These are phyloP conservation scores for Ormyrus thymus DNA, from an alignment of 2,888 invertebrate genomes.

Conservation along the genomic window DNA sequence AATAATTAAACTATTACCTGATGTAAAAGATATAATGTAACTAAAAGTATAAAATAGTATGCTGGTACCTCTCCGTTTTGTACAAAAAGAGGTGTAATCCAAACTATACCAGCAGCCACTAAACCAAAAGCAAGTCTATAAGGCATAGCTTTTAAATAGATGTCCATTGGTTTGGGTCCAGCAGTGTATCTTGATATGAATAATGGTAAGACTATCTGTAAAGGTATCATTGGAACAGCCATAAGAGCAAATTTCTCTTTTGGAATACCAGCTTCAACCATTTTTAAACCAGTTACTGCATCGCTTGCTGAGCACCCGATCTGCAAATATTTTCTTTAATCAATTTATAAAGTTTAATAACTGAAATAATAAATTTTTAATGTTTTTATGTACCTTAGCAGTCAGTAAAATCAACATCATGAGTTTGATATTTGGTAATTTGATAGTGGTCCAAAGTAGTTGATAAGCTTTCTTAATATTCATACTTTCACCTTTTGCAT, in stretches of 20 bases:
- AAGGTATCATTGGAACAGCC: constrained; percentile 93
- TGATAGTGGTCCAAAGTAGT: constrained; percentile 87
- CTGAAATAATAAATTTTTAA: neutral
- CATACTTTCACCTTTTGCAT: constrained; percentile 71
- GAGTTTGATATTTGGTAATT: constrained; percentile 87
- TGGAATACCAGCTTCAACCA: constrained; percentile 97
- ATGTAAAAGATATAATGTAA: constrained; percentile 90
- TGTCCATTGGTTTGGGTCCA: constrained; percentile 91
- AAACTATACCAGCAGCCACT: constrained; percentile 89
- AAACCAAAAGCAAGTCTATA: constrained; percentile 90
- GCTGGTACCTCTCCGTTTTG: constrained; percentile 80
- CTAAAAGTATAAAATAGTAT: constrained; percentile 85
- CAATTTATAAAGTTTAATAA: neutral
- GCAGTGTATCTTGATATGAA: constrained; percentile 89
- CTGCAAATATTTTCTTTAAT: constrained; percentile 76
- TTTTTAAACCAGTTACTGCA: constrained; percentile 93
- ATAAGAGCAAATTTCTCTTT: constrained; percentile 95
- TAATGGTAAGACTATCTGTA: constrained; percentile 94
- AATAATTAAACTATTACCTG: constrained; percentile 80
- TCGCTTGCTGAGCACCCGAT: constrained; percentile 97
- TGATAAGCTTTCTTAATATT: constrained; percentile 86
- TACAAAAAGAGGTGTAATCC: constrained; percentile 86
- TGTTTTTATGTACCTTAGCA: constrained; percentile 82
- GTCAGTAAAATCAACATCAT: constrained; percentile 90
- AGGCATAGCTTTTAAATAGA: constrained; percentile 93